Evolutionary conservation across 2,888 invertebrate genomes (phyloP).

Genomic region (Corbicula japonica): DNA sequence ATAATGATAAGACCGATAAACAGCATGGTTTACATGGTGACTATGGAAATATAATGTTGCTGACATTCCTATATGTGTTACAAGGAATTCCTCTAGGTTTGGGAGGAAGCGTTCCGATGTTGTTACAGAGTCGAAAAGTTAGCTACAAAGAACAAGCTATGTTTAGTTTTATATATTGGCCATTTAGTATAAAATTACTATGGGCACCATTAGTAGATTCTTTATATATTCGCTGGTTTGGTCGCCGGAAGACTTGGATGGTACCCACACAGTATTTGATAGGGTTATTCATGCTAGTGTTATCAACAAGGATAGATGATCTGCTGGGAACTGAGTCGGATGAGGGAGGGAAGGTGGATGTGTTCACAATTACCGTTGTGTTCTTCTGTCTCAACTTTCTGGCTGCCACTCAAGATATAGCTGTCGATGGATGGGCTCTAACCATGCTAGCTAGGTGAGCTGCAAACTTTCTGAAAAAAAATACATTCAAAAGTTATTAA

Average conservation of each 20-base stretch:
- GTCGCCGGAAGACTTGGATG: constrained; percentile 95
- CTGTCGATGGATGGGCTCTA: constrained; percentile 99
- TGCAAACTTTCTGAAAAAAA: no score
- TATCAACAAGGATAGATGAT: constrained; percentile 90
- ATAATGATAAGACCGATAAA: background rate
- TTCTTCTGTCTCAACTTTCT: constrained; percentile 98
- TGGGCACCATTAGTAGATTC: constrained; percentile 99
- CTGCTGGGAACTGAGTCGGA: constrained; percentile 91
- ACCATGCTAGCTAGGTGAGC: constrained; percentile 97
- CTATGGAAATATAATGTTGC: constrained; percentile 91
- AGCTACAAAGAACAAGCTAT: constrained; percentile 96
- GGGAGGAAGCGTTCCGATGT: constrained; percentile 97
- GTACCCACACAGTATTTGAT: constrained; percentile 96
- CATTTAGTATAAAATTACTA: constrained; percentile 94
- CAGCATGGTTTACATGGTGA: constrained; percentile 80
- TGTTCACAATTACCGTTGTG: constrained; percentile 90
- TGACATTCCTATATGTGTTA: constrained; percentile 96
- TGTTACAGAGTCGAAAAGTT: constrained; percentile 96
- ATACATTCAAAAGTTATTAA: no score
- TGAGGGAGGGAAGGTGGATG: constrained; percentile 68
- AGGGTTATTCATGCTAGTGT: constrained; percentile 94
- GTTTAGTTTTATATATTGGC: constrained; percentile 96
- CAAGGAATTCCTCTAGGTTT: constrained; percentile 96
- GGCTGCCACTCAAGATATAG: constrained; percentile 99
- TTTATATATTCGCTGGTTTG: constrained; percentile 93